These are phyloP conservation scores for Coelopa frigida DNA, from an alignment of 1,140 invertebrate species.

Conservation along the genomic window DNA sequence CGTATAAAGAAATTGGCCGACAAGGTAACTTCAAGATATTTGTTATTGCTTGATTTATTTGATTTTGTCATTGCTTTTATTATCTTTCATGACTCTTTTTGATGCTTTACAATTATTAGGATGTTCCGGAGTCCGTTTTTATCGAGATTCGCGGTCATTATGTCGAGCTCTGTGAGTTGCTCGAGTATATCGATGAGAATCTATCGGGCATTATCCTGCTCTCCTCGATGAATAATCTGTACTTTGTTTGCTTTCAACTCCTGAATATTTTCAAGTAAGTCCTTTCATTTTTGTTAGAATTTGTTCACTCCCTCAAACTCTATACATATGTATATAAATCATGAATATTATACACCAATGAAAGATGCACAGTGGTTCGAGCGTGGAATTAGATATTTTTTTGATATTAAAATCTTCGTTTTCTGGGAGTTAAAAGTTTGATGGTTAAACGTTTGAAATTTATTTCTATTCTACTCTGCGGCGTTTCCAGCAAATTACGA, in stretches of 20 bases:
- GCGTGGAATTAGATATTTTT: no score
- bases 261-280: conserved; percentile 39
- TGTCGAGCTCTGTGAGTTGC: conserved; percentile 59
- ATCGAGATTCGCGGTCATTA: conserved; percentile 43
- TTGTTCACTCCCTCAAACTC: no score
- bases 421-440: no score
- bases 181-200: conserved; percentile 56
- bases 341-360: no score
- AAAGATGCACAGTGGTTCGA: no score
- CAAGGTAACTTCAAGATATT: conserved; percentile 49
- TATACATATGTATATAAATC: no score
- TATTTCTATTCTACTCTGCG: conserved; percentile 1
- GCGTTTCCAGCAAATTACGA: conserved; percentile 31
- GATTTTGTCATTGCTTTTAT: no score
- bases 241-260: conserved; percentile 40
- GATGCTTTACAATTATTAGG: conserved; percentile 30
- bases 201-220: conserved; percentile 29
- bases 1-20: conserved; percentile 46
- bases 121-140: conserved; percentile 55
- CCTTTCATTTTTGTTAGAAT: no score
- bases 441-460: no score
- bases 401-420: no score
- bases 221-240: conserved; percentile 38
- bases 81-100: conserved; percentile 49
- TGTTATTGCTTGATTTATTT: no score